Percentiles rank a stretch among this genome's conserved stretches.
phyloP scores from a whole-genome alignment of 2,888 invertebrate genomes.

The Andrena camellia region DNA sequence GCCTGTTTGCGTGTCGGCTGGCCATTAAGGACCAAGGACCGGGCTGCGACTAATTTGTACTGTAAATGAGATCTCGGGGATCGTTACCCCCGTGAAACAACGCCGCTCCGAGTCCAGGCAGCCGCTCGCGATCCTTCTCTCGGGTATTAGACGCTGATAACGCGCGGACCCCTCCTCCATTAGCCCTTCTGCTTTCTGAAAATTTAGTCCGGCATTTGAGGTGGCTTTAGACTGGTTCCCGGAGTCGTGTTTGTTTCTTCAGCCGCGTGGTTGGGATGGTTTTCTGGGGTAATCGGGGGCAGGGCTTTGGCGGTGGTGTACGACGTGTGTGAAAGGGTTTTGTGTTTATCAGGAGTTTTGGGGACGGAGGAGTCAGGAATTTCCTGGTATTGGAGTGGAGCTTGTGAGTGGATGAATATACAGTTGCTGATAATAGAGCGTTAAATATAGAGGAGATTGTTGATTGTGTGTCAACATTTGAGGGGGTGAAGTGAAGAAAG shows the following conservation, averaged over 20 bases:
- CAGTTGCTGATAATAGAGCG: conserved; percentile 1
- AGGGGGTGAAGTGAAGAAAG: not conserved
- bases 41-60: conserved; percentile 83
- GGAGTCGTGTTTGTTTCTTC: not conserved
- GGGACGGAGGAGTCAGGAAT: no score
- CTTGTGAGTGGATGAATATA: not conserved
- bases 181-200: no score
- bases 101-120: conserved; percentile 19
- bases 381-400: no score
- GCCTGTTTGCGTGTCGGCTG: conserved; percentile 81
- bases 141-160: conserved; percentile 11
- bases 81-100: conserved; percentile 74
- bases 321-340: conserved; percentile 1
- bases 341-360: no score
- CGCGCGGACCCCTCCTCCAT: not conserved
- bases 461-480: not conserved
- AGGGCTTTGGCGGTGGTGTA: not conserved
- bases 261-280: not conserved
- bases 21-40: conserved; percentile 79
- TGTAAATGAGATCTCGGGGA: conserved; percentile 83
- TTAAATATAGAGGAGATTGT: not conserved
- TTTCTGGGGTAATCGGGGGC: not conserved
- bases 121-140: not conserved
- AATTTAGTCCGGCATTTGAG: not conserved
- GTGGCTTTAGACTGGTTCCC: not conserved